These are phyloP conservation scores for Resseliella maxima DNA, from an alignment of 2,888 invertebrate genomes.

Conservation along the genomic window DNA sequence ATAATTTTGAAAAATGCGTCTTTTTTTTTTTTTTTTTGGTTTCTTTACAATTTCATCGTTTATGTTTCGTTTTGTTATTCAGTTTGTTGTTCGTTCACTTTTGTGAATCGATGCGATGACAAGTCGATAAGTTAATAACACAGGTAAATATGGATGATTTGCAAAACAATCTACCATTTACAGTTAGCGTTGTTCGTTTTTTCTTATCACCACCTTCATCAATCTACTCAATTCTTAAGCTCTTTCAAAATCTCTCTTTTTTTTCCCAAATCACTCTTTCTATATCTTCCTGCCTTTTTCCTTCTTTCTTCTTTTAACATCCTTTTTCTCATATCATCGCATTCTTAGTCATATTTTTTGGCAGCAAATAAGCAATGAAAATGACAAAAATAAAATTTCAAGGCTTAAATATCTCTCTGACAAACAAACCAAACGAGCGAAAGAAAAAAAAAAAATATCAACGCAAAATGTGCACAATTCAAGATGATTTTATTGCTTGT, in stretches of 20 bases:
- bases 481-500: background rate
- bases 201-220: no score
- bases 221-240: no score
- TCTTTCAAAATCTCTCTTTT: no score
- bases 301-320: no score
- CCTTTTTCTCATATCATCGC: background rate
- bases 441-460: background rate
- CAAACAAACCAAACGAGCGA: background rate
- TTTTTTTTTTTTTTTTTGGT: background rate
- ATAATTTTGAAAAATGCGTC: background rate
- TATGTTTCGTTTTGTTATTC: no score
- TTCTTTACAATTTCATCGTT: background rate
- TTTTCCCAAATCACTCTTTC: no score
- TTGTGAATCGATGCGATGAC: background rate
- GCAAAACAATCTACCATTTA: background rate
- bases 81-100: no score
- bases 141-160: conserved; percentile 21
- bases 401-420: background rate
- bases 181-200: background rate
- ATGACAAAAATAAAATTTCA: background rate
- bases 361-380: background rate
- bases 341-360: background rate
- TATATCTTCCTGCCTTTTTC: no score
- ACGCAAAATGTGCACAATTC: background rate
- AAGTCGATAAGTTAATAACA: conserved; percentile 44